phyloP scores from a whole-genome alignment of 1,140 invertebrate species.

The Ylistrum balloti region DNA sequence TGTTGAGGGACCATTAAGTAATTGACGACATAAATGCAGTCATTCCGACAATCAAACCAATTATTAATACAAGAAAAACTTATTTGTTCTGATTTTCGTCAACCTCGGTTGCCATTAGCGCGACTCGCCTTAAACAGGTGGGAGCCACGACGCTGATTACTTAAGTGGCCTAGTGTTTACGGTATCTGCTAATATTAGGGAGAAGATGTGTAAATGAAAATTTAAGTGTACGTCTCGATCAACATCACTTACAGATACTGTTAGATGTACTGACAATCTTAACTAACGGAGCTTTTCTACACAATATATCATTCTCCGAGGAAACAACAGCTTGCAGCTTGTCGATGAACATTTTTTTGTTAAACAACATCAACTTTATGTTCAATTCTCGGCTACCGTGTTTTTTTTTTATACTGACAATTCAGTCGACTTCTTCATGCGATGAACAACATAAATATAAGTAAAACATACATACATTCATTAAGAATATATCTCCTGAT shows the following conservation, averaged over 20 bases:
- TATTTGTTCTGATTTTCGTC: not conserved
- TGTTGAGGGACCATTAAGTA: constrained; percentile 38
- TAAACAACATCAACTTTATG: too few species aligned
- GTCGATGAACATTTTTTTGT: too few species aligned
- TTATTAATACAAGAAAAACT: constrained; percentile 40
- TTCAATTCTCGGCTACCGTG: too few species aligned
- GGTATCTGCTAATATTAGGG: not conserved
- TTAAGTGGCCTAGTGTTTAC: constrained; percentile 15
- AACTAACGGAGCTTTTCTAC: too few species aligned
- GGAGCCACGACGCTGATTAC: not conserved
- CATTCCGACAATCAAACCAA: constrained; percentile 33
- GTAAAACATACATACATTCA: too few species aligned
- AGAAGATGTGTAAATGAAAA: constrained; percentile 29
- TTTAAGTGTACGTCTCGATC: constrained; percentile 23
- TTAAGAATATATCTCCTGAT: too few species aligned
- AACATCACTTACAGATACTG: constrained; percentile 8
- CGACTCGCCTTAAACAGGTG: not conserved
- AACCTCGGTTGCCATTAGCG: constrained; percentile 8
- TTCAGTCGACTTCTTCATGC: too few species aligned
- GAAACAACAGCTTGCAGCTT: too few species aligned
- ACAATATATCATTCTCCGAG: too few species aligned
- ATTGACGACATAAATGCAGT: constrained; percentile 11
- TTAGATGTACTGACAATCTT: not conserved
- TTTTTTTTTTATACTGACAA: too few species aligned
- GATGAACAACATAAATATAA: too few species aligned